Base-by-base conservation (phyloP, 2,888 invertebrate genomes). In the Tetranychus truncatus region DNA sequence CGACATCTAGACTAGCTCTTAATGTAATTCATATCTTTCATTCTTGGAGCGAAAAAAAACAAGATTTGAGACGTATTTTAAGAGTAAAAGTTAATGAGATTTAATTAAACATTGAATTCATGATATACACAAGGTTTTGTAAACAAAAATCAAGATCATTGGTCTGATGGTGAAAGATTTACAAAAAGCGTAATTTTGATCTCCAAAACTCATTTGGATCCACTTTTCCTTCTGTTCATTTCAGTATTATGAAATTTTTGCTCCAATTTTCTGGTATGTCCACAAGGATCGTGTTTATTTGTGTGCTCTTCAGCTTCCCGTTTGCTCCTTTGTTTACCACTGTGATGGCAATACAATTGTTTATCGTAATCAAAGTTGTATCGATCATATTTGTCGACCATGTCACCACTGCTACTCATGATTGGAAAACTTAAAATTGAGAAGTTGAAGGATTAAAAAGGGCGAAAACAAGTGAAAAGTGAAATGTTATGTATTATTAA, bases 291-390 rank as follows among this genome's bases (percentile, higher is more conserved):
- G 84, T 88, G 88, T 84, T 92, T 92, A 84, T 95, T 94, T 69
- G 92, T 92, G 84, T 95, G 91, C 80, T 88, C 88, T 81, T 85
- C 88, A 71, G 89, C 91, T 84, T 95, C 95, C 83, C 89, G 90
- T 86, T 95, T 94, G 77, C 89, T 87, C 79, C 94, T 87, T 81
- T 92, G 91, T 83, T 95, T 94, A 78, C 95, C 95, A 82, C 92
- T 89, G 84, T 92, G 91, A 44, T 90, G 89, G 71, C 89, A 88
- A 83, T 88, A 89, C 78, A 93, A 88, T 83, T 91, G 89, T 84
- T 94, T 94, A 83, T 92, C 94, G 86, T 91, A 89, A 80, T 92
- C 92, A 84, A 89, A 94, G 84, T 94, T 94, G 87, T 91, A 95
- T 82, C 92, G 20, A 24, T 95, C 95, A 87, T 92, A 92, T 82